phyloP scores from a whole-genome alignment of 2,113 vertebrate species.

The Cephalopterus ornatus region DNA sequence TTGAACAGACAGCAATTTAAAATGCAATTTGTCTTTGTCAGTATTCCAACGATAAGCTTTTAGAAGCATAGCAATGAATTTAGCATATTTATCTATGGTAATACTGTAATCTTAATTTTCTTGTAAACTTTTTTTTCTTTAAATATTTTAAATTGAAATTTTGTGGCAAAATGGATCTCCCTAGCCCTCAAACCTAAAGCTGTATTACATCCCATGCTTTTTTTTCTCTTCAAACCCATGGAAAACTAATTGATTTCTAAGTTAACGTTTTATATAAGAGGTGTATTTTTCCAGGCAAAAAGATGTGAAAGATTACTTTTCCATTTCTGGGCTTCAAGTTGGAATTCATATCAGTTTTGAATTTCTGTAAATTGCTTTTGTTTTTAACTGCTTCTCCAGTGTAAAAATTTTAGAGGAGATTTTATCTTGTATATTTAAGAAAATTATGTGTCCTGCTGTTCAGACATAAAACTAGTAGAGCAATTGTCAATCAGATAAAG shows the following conservation, averaged over 20 bases:
- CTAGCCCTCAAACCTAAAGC: background rate
- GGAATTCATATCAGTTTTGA: background rate
- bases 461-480: background rate
- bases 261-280: background rate
- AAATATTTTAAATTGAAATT: background rate
- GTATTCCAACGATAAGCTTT: background rate
- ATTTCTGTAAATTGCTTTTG: background rate
- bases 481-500: conserved; percentile 1
- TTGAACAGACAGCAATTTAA: background rate
- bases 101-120: background rate
- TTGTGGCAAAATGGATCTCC: background rate
- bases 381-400: background rate
- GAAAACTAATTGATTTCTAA: background rate
- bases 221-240: background rate
- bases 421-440: background rate
- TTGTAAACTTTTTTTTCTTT: background rate
- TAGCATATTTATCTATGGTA: background rate
- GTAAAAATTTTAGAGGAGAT: background rate
- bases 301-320: background rate
- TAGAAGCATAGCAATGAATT: background rate
- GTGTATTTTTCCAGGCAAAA: background rate
- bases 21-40: background rate
- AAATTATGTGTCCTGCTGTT: background rate
- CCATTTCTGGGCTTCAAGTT: background rate
- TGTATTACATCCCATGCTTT: background rate